These are phyloP conservation scores for Parasteatoda tepidariorum DNA, from an alignment of 1,140 invertebrate genomes.

Conservation along the genomic window DNA sequence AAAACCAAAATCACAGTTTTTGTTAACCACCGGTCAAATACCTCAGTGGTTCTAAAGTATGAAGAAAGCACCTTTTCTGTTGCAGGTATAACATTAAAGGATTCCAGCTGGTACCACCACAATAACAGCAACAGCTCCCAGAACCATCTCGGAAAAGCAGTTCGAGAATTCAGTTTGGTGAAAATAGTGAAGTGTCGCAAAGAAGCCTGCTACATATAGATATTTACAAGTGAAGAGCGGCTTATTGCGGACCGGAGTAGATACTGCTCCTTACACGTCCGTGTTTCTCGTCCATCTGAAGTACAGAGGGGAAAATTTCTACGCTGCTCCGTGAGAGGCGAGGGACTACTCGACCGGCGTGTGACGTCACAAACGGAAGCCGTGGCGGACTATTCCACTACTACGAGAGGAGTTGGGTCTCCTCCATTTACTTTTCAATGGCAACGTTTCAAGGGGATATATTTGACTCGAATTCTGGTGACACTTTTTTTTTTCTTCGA, in stretches of 20 bases:
- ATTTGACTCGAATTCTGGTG: no score
- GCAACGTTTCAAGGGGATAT: neutral
- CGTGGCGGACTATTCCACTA: slow-evolving; percentile 33
- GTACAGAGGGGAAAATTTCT: neutral
- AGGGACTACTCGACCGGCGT: slow-evolving; percentile 45
- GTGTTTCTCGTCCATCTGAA: slow-evolving; percentile 45
- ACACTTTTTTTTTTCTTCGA: neutral
- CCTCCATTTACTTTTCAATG: slow-evolving; percentile 38
- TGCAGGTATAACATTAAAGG: slow-evolving; percentile 3
- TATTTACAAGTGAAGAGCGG: neutral
- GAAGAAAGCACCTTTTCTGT: slow-evolving; percentile 6
- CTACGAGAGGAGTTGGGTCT: slow-evolving; percentile 6
- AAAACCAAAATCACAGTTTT: slow-evolving; percentile 42
- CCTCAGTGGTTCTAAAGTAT: neutral
- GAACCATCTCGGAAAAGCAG: neutral
- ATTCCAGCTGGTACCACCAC: slow-evolving; percentile 19
- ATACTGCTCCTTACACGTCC: slow-evolving; percentile 5
- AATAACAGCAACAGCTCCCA: neutral
- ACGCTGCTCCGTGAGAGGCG: slow-evolving; percentile 1
- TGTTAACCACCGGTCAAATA: slow-evolving; percentile 17
- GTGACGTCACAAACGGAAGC: slow-evolving; percentile 53
- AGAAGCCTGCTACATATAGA: neutral
- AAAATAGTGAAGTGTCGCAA: neutral
- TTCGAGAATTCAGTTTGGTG: slow-evolving; percentile 4
- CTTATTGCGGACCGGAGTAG: neutral